Evolutionary conservation across 2,113 vertebrate species (phyloP), one percentile per base, ranked within the genome.

Genomic region (Fulica atra): DNA sequence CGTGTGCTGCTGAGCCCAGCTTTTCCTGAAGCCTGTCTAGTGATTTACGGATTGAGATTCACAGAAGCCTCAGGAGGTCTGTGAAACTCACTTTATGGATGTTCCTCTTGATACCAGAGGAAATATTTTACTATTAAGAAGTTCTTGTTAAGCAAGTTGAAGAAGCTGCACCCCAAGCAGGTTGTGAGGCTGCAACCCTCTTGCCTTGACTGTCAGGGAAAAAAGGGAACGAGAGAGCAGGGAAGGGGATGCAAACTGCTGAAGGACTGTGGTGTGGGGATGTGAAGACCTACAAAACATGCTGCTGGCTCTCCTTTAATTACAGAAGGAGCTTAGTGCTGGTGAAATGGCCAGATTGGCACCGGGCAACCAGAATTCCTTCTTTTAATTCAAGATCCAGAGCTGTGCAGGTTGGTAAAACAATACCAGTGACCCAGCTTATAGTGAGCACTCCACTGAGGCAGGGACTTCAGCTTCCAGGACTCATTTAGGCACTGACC

Each of bases 251-350:
- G 24, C 11, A 25, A 29, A 18, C 25, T 15, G 40, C 82, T 68
- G 46, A 5, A 2, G 14, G 57, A 4, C 16, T 7, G 8, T 11
- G 1, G 0, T 3, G 15, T 7, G 3, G 3, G 17, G 50, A 20
- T 7, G 36, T 0, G 29, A 35, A 48, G 59, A 60, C 21, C 35
- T 12, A 5, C 28, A 25, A 61, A 36, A 54, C 1, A 1, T 8
- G 5, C 14, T 9, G 51, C 14, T 10, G 65, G 40, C 42, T 59
- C 59, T 31, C 44, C 51, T 54, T 54, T 57, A 72, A 54, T 40
- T 24, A 21, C 36, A 46, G 70, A 35, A 53, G 38, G 85, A 57
- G 53, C 38, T 73, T 40, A 61, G 38, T 38, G 77, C 69, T 76
- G 64, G 84, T 78, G 60, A 60, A 86, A 65, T 1, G 2, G 53